phyloP scores from a whole-genome alignment of 2,888 invertebrate species.

The Chelonus formosanus region DNA sequence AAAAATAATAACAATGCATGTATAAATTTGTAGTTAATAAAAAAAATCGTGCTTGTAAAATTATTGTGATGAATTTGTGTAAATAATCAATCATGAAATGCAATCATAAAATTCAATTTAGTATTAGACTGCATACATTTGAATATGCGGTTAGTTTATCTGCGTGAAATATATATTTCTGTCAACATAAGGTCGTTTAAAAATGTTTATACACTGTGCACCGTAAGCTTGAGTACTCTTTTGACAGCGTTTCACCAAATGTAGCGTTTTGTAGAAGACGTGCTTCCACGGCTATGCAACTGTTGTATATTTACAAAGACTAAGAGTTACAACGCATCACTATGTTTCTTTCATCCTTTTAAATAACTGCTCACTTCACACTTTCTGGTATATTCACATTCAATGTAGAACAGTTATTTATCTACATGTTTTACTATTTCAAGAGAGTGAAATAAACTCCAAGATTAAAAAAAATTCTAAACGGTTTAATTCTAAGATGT shows the following conservation, averaged over 20 bases:
- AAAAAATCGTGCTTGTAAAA: too few species aligned
- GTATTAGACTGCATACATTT: not conserved
- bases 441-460: too few species aligned
- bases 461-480: too few species aligned
- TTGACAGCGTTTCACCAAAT: slow-evolving; percentile 11
- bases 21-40: too few species aligned
- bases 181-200: slow-evolving; percentile 21
- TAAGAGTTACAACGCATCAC: slow-evolving; percentile 1
- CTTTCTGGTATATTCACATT: not conserved
- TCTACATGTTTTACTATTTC: not conserved
- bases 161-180: slow-evolving; percentile 14
- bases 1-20: too few species aligned
- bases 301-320: slow-evolving; percentile 17
- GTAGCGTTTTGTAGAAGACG: slow-evolving; percentile 1
- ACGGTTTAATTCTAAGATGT: too few species aligned
- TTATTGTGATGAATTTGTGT: too few species aligned
- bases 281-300: slow-evolving; percentile 8
- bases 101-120: too few species aligned
- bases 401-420: not conserved
- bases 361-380: not conserved
- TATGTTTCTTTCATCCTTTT: slow-evolving; percentile 12
- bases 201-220: slow-evolving; percentile 9
- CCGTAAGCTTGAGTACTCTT: slow-evolving; percentile 12
- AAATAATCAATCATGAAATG: too few species aligned
- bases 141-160: not conserved